Base-by-base conservation (phyloP, 2,113 vertebrate genomes). In the Daphoenositta chrysoptera region DNA sequence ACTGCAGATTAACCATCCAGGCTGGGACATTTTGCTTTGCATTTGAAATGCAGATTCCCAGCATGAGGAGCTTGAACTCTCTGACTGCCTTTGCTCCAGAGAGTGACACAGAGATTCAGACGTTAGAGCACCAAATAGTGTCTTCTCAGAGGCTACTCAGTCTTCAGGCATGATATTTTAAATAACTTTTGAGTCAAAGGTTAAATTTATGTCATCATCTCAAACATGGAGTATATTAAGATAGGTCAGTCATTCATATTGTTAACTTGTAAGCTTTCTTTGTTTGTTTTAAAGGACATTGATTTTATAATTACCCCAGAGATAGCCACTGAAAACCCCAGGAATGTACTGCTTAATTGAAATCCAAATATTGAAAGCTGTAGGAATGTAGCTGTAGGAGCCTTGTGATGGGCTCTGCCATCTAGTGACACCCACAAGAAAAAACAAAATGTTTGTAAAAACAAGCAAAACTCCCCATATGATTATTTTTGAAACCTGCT, bases 281-380 rank as follows among this genome's bases (percentile, higher is more conserved):
- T 94, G 66, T 86, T 94, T 87, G 63, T 76, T 91, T 95, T 91
- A 91, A 95, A 91, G 75, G 87, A 75, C 51, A 89, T 94, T 84
- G 94, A 94, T 96, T 94, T 97, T 89, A 26, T 91, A 82, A 92
- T 96, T 94, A 69, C 72, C 83, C 83, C 56, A 84, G 89, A 95
- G 91, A 77, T 53, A 79, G 50, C 40, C 63, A 47, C 39, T 63
- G 82, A 85, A 90, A 88, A 58, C 63, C 50, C 39, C n/a, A 79
- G 86, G 77, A 96, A 95, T 94, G 83, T 91, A 50, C 66, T 61
- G 42, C 82, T 94, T 93, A 94, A 96, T 93, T 94, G 93, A 87
- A 96, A 95, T 95, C 81, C 70, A 97, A n/a, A 90, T 94, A 91
- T 12, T 91, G 93, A 69, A 80, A 87, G 21, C 53, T 87, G 30